Percentiles rank a stretch among this genome's conserved stretches.
phyloP scores from a whole-genome alignment of 2,888 invertebrate genomes.

The Acanthosepion pharaonis region DNA sequence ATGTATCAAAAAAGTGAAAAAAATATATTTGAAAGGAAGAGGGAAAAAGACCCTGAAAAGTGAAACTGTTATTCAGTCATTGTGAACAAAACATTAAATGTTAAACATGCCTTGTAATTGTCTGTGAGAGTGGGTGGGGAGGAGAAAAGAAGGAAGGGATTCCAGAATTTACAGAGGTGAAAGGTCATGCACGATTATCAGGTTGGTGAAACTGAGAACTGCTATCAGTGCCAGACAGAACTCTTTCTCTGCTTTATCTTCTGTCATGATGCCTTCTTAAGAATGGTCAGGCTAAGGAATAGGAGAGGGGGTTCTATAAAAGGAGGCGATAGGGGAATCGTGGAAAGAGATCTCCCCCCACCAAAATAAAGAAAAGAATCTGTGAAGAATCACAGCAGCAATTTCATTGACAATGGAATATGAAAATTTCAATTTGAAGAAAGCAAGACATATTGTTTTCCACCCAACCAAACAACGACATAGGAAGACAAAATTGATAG shows the following conservation, averaged over 20 bases:
- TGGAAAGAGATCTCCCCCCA: no score
- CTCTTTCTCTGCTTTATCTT: not conserved
- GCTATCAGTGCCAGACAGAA: slow-evolving; percentile 18
- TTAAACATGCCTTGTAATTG: not conserved
- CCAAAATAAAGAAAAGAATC: not conserved
- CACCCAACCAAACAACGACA: not conserved
- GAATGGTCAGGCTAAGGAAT: no score
- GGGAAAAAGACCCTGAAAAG: not conserved
- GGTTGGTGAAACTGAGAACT: not conserved
- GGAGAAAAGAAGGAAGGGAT: not conserved
- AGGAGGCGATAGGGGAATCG: no score
- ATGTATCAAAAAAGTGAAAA: not conserved
- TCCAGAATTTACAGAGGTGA: not conserved
- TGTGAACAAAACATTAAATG: not conserved
- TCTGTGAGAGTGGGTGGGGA: not conserved
- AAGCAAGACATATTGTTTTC: not conserved
- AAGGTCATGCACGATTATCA: not conserved
- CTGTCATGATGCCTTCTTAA: not conserved
- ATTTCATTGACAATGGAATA: not conserved
- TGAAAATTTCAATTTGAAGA: not conserved
- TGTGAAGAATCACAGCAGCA: not conserved
- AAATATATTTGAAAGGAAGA: not conserved
- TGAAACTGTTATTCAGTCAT: not conserved
- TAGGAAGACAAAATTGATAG: not conserved
- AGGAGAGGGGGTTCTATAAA: no score